These are phyloP conservation scores for Paedocypris sp. DNA, from an alignment of 2,113 vertebrate genomes.

Conservation along the genomic window DNA sequence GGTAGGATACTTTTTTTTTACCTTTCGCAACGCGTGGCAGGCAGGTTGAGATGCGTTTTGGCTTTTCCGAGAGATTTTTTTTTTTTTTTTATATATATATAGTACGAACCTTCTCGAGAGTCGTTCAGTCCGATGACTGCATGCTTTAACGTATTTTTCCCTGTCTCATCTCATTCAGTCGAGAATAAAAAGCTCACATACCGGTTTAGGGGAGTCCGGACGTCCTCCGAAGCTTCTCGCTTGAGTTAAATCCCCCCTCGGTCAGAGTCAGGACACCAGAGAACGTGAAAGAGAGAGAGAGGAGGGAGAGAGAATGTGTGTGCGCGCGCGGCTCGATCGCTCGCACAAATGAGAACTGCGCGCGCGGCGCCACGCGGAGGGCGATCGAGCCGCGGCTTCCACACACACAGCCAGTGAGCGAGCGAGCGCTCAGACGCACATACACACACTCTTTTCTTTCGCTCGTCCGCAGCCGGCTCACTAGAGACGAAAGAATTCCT, in stretches of 20 bases:
- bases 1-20: constrained; percentile 79
- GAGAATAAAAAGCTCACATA: constrained; percentile 46
- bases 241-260: constrained; percentile 64
- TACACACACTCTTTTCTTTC: constrained; percentile 9
- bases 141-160: constrained; percentile 2
- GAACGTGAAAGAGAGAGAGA: constrained; percentile 62
- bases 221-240: constrained; percentile 49
- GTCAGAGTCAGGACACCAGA: constrained; percentile 30
- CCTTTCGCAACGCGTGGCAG: neutral
- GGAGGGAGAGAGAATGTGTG: constrained; percentile 30
- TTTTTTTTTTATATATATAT: neutral
- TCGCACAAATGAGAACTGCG: constrained; percentile 56
- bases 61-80: neutral
- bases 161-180: constrained; percentile 37
- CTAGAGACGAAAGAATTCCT: constrained; percentile 4
- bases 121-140: constrained; percentile 32
- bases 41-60: neutral
- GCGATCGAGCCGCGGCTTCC: constrained; percentile 75
- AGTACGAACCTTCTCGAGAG: constrained; percentile 38
- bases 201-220: constrained; percentile 35
- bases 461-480: constrained; percentile 9
- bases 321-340: constrained; percentile 22
- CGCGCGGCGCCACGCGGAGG: constrained; percentile 70
- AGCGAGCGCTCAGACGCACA: constrained; percentile 51
- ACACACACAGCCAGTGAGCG: constrained; percentile 66